These are phyloP conservation scores for Palythoa grandiflora DNA, from an alignment of 92 coral and sea anemone genomes.

Conservation along the genomic window DNA sequence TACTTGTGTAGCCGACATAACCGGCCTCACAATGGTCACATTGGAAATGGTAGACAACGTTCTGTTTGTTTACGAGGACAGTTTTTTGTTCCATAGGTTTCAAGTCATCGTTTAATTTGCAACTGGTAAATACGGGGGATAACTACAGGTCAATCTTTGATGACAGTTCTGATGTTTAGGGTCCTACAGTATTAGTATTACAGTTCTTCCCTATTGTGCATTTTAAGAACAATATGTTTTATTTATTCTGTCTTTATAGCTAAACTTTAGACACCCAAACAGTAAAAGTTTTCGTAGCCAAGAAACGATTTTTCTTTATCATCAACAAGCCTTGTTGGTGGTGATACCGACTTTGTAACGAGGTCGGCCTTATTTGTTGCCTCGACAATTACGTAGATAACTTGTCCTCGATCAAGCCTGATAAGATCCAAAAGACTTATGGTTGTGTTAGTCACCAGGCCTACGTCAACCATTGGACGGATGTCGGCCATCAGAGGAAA, in stretches of 20 bases:
- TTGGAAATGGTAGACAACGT: too few species aligned
- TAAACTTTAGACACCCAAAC: slow-evolving; percentile 36
- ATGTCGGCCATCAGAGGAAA: slow-evolving; percentile 39
- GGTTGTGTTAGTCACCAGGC: slow-evolving; percentile 43
- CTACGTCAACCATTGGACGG: slow-evolving; percentile 32
- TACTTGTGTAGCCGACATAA: too few species aligned
- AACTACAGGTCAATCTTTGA: too few species aligned
- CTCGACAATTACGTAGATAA: slow-evolving; percentile 51
- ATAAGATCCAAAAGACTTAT: slow-evolving; percentile 38
- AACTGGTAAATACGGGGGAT: too few species aligned
- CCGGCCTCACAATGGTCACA: too few species aligned
- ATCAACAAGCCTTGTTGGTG: slow-evolving; percentile 54
- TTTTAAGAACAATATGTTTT: too few species aligned
- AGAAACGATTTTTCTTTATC: slow-evolving; percentile 43
- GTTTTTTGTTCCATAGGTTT: too few species aligned
- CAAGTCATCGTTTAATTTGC: too few species aligned
- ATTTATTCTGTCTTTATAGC: background rate
- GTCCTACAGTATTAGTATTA: too few species aligned
- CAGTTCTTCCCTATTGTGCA: too few species aligned
- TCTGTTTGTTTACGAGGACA: too few species aligned
- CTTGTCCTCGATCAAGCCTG: slow-evolving; percentile 38
- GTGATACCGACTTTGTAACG: slow-evolving; percentile 38
- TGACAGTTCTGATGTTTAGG: too few species aligned
- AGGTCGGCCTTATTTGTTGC: slow-evolving; percentile 60
- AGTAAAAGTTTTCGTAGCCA: slow-evolving; percentile 36